Conservation (phyloP, 2,797 vertebrate genomes). For the Lophotriccus pileatus region DNA sequence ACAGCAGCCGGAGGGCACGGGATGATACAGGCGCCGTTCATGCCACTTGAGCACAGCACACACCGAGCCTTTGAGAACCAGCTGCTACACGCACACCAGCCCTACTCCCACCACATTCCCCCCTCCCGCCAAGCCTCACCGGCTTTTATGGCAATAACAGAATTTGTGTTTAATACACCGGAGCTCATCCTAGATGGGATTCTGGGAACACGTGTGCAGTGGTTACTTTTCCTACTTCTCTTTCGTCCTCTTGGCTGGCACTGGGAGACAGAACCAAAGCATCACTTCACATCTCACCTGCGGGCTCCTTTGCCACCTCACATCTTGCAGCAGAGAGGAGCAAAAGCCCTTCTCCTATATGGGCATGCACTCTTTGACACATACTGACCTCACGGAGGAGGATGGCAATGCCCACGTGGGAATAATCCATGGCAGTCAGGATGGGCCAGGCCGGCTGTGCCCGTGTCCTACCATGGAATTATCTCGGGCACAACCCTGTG, state of each 20-base stretch:
- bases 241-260: neutral
- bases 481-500: neutral
- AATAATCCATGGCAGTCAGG: neutral
- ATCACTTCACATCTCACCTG: rapidly evolving
- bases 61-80: neutral
- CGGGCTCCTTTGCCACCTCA: neutral
- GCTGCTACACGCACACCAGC: rapidly evolving
- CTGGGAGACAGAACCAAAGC: neutral
- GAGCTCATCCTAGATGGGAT: too few species aligned
- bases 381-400: rapidly evolving
- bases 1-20: neutral
- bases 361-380: rapidly evolving
- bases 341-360: rapidly evolving
- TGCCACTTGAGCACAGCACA: neutral
- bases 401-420: rapidly evolving
- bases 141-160: neutral
- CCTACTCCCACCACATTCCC: too few species aligned
- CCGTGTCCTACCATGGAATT: rapidly evolving
- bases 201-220: rapidly evolving
- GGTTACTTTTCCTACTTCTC: neutral
- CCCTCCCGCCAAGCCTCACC: neutral
- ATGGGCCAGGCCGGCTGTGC: neutral
- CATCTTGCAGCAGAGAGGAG: neutral
- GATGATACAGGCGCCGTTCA: rapidly evolving
- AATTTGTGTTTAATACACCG: too few species aligned